Evolutionary conservation across 2,113 vertebrate genomes (phyloP).

Genomic region (Syngnathoides biaculeatus): DNA sequence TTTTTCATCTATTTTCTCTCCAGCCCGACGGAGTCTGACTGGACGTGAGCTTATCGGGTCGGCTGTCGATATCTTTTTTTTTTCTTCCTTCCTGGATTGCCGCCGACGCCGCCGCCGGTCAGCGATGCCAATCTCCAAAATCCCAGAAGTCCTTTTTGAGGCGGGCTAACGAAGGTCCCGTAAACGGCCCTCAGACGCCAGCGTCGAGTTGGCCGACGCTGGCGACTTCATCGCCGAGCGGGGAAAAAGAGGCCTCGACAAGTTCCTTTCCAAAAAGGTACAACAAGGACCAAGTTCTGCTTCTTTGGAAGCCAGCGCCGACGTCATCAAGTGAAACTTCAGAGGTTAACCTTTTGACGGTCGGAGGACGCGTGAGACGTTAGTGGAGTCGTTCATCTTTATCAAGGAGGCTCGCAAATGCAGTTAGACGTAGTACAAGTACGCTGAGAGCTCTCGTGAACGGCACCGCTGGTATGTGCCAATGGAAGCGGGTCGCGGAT

Average conservation of each 20-base stretch:
- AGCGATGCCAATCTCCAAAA: constrained; percentile 70
- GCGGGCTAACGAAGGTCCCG: constrained; percentile 66
- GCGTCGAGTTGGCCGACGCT: not conserved
- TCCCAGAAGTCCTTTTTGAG: constrained; percentile 40
- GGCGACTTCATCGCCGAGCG: not conserved
- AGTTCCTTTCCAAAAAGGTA: not conserved
- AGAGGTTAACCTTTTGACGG: no score
- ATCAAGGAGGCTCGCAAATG: no score
- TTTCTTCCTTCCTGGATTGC: not conserved
- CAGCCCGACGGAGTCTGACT: constrained; percentile 14
- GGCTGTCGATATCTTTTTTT: constrained; percentile 38
- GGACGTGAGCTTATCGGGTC: constrained; percentile 23
- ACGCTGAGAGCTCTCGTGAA: no score
- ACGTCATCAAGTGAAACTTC: not conserved
- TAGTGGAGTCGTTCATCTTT: not conserved
- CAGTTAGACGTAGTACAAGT: no score
- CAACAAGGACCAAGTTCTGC: not conserved
- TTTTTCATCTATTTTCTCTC: no score
- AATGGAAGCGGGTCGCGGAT: no score
- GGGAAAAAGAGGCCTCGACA: not conserved
- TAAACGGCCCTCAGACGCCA: constrained; percentile 63
- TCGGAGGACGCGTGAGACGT: not conserved
- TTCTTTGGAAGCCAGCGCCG: not conserved
- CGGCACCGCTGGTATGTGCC: no score
- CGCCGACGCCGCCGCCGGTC: constrained; percentile 15